Conservation (phyloP, 2,113 vertebrate species). For the Lycocorax pyrrhopterus region DNA sequence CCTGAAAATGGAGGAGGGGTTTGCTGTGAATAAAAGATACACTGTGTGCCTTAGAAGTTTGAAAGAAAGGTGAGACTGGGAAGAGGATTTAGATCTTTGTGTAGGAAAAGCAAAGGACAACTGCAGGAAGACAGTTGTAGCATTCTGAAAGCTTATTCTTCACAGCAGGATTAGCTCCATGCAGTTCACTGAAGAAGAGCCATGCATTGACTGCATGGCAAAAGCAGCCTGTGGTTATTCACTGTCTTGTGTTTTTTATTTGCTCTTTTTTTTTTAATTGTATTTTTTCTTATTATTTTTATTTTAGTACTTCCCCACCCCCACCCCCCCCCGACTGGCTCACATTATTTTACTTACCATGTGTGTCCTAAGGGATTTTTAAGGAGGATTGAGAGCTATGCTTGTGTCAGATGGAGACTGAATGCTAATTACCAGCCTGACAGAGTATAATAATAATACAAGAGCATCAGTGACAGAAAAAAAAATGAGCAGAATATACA, state of each 20-base stretch:
- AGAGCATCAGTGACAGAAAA: constrained; percentile 55
- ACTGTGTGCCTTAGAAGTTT: not conserved
- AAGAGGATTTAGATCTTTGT: not conserved
- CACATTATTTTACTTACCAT: constrained; percentile 32
- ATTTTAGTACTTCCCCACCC: not conserved
- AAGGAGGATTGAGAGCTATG: constrained; percentile 39
- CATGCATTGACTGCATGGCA: not conserved
- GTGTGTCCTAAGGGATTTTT: constrained; percentile 53
- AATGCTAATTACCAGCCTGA: constrained; percentile 70
- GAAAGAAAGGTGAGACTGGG: not conserved
- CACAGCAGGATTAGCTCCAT: not conserved
- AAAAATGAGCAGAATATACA: constrained; percentile 68
- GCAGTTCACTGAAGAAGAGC: constrained; percentile 1
- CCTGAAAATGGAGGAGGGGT: not conserved
- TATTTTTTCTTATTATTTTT: not conserved
- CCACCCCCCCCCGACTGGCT: not conserved
- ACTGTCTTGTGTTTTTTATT: not conserved
- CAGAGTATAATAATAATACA: constrained; percentile 66
- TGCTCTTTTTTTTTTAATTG: not conserved
- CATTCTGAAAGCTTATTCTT: not conserved
- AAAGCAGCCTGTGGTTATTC: constrained; percentile 6
- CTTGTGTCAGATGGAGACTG: constrained; percentile 59
- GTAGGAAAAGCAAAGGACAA: constrained; percentile 3
- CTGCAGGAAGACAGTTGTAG: not conserved
- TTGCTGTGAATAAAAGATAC: not conserved